A percentile compares a stretch with the other conserved stretches of the same genome.
These are phyloP conservation scores for Gymnothorax javanicus DNA, from an alignment of 2,797 vertebrate species.

Conservation along the genomic window DNA sequence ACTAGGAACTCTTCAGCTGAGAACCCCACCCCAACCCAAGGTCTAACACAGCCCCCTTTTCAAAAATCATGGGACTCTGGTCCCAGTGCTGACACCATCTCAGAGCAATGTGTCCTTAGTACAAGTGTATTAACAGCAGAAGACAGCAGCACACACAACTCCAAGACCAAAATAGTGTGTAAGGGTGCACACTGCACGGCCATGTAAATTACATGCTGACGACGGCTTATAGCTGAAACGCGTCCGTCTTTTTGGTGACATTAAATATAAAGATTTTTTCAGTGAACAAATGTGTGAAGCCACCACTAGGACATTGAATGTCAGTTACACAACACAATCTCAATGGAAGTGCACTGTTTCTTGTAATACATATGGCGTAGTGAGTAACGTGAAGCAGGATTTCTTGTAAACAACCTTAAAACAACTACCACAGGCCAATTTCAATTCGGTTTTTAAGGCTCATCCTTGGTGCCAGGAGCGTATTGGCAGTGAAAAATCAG, in stretches of 20 bases:
- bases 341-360: background rate
- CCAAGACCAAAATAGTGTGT: no score
- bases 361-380: background rate
- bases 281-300: background rate
- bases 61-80: background rate
- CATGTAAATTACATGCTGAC: no score
- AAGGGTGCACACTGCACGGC: no score
- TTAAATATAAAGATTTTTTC: background rate
- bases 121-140: background rate
- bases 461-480: background rate
- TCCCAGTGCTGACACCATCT: background rate
- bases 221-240: no score
- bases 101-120: background rate
- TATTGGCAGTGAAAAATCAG: background rate
- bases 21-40: background rate
- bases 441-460: background rate
- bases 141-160: no score
- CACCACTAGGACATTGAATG: background rate
- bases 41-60: background rate
- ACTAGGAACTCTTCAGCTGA: no score
- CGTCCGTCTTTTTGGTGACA: no score
- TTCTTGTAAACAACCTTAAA: background rate
- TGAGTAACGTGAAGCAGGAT: background rate
- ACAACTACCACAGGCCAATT: background rate
- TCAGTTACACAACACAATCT: background rate